Percentiles rank a stretch among this genome's conserved stretches.
Evolutionary conservation across 2,797 vertebrate genomes (phyloP).

Genomic region (Melanitta fusca): DNA sequence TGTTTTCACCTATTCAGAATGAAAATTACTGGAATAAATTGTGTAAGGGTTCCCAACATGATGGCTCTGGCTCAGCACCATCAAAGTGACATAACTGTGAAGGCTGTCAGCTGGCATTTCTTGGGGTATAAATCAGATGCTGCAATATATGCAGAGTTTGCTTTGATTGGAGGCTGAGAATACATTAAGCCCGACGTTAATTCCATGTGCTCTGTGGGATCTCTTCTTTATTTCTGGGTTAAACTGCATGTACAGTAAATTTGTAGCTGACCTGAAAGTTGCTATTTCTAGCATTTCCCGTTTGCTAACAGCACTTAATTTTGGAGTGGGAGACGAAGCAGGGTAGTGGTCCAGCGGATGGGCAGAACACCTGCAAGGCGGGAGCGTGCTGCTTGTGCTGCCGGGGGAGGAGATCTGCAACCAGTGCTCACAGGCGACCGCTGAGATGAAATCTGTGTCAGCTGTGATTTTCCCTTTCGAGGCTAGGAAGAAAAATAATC

Average conservation of each 20-base stretch:
- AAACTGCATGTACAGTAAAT: background rate
- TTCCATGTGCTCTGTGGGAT: background rate
- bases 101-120: background rate
- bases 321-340: background rate
- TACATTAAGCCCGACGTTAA: background rate
- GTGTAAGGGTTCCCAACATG: background rate
- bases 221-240: background rate
- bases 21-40: slow-evolving; percentile 14
- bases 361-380: slow-evolving; percentile 13
- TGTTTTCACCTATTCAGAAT: background rate
- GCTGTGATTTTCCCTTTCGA: slow-evolving; percentile 45
- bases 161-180: background rate
- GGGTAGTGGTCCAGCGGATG: accelerated
- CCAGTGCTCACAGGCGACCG: slow-evolving; percentile 16
- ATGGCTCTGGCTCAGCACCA: background rate
- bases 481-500: slow-evolving; percentile 52
- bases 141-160: background rate
- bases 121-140: background rate
- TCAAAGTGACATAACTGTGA: background rate
- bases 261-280: background rate
- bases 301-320: background rate
- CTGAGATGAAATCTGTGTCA: slow-evolving; percentile 64
- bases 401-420: slow-evolving; percentile 13
- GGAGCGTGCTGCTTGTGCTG: background rate
- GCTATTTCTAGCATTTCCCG: background rate